Evolutionary conservation across 1,140 invertebrate species (phyloP).

Genomic region (Diploscapter pachys): DNA sequence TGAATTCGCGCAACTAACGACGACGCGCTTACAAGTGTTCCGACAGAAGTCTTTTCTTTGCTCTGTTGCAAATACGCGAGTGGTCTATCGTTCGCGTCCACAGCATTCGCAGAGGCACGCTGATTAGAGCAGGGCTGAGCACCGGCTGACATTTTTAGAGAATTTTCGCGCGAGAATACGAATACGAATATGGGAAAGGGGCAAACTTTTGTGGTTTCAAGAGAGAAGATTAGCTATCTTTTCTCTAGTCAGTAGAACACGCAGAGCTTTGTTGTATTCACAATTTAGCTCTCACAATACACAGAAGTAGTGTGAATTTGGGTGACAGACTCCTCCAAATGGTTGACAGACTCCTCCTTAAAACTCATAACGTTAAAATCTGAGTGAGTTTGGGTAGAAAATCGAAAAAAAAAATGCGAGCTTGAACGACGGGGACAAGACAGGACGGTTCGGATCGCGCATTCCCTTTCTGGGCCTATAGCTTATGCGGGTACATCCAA

Average conservation of each 20-base stretch:
- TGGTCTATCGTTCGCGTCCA: background rate
- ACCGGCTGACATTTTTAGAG: constrained; percentile 12
- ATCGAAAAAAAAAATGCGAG: too few species aligned
- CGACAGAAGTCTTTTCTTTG: constrained; percentile 18
- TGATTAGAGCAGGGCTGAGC: constrained; percentile 19
- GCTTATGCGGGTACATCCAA: too few species aligned
- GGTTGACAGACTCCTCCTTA: constrained; percentile 28
- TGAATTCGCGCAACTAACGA: background rate
- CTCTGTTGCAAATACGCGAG: constrained; percentile 11
- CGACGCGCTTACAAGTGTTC: constrained; percentile 14
- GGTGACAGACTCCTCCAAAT: constrained; percentile 11
- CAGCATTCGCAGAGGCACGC: constrained; percentile 6
- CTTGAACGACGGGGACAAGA: too few species aligned
- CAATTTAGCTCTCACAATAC: background rate
- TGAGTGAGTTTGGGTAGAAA: too few species aligned
- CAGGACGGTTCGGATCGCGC: too few species aligned
- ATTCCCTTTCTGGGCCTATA: too few species aligned
- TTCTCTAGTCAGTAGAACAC: background rate
- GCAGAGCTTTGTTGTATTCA: background rate
- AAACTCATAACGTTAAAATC: background rate
- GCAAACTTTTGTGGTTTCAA: constrained; percentile 5
- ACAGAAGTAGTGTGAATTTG: background rate
- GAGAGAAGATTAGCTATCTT: background rate
- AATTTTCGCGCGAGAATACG: background rate
- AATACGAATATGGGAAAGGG: background rate